phyloP scores from a whole-genome alignment of 64 coral and sea anemone species.

The Trachythela sp. region DNA sequence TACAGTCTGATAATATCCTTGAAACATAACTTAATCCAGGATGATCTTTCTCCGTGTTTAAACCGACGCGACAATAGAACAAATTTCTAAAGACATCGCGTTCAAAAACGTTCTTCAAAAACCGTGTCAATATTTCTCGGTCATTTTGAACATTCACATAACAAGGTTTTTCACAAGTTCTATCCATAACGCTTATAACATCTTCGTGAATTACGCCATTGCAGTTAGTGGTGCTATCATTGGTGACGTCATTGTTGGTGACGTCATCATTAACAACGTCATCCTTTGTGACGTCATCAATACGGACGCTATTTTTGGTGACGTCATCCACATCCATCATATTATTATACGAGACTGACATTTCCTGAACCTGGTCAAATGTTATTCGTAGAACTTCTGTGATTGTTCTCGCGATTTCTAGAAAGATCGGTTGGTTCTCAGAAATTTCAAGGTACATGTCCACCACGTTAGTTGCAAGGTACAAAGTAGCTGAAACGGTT shows the following conservation, averaged over 20 bases:
- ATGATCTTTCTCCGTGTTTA: neutral
- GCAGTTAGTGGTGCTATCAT: neutral
- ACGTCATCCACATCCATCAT: neutral
- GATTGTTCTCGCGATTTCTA: neutral
- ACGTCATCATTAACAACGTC: neutral
- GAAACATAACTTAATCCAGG: neutral
- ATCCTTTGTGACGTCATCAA: neutral
- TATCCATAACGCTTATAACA: neutral
- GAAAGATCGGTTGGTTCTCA: neutral
- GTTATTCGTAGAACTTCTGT: neutral
- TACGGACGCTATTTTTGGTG: neutral
- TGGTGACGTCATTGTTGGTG: neutral
- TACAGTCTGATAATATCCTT: neutral
- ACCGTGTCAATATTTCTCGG: neutral
- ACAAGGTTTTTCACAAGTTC: neutral
- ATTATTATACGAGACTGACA: neutral
- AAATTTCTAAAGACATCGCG: neutral
- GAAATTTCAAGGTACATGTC: neutral
- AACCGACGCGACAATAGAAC: neutral
- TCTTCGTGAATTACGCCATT: neutral
- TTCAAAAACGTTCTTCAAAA: neutral
- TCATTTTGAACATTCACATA: neutral
- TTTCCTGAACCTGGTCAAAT: neutral
- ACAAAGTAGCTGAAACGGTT: neutral
- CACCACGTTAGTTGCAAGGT: neutral